Base-by-base conservation (phyloP, 2,113 vertebrate genomes). In the Heterotis niloticus region DNA sequence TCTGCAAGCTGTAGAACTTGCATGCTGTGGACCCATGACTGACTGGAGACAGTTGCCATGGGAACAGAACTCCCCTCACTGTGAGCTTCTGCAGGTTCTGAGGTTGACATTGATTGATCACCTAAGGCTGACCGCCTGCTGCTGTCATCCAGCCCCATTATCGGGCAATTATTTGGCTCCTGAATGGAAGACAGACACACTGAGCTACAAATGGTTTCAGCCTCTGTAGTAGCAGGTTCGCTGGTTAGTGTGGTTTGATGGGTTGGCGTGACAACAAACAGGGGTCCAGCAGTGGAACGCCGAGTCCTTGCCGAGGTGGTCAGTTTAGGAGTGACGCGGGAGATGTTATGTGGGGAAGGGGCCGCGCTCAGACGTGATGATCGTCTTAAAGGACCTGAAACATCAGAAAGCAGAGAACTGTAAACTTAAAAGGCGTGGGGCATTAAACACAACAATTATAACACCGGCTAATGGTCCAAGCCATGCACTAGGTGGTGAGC, bases 261-360 rank as follows among this genome's bases (percentile, higher is more conserved):
- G 11, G 0, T 71, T 52, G 64, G 75, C 59, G 75, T 80, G 5
- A 80, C 83, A 16, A 86, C 79, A 23, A 54, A 16, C 0, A 4
- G 54, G 56, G 76, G 59, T 79, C 80, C 44, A 0, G 84, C 85
- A 0, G 77, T 68, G 7, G 88, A 86, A 5, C 57, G 82, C 0
- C 81, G 80, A 23, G 78, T 81, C 24, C 86, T 88, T 62, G 86
- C 78, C 0, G 91, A 89, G 9, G 91, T 85, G 59, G 81, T 80
- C 18, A 81, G 76, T 24, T 60, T 81, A 24, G 83, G 72, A 62
- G n/a, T 29, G 0, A 57, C 23, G 56, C 78, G 56, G 13, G 90
- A 87, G 14, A 88, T 90, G 51, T 80, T 73, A 29, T 62, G 84
- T 34, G 83, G 79, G 24, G 56, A 74, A 12, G 65, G 34, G 0